phyloP scores from a whole-genome alignment of 1,140 invertebrate genomes.

The Panagrolaimus sp. region DNA sequence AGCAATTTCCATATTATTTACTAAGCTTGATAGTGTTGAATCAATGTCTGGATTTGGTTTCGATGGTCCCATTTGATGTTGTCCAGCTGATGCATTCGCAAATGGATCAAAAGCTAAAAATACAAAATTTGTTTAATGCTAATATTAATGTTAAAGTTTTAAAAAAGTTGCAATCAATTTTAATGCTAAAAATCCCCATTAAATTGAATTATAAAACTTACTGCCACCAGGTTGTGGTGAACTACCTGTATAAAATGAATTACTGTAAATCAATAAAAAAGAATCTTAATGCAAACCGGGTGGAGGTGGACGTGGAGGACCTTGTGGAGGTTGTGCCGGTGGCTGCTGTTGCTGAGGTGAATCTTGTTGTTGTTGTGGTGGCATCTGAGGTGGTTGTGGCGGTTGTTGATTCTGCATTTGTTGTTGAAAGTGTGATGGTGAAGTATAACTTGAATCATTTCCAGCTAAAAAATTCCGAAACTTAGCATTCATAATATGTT shows the following conservation, averaged over 20 bases:
- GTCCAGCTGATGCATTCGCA: background rate
- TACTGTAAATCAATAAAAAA: background rate
- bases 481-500: background rate
- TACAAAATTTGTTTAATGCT: background rate
- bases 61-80: background rate
- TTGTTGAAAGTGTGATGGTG: conserved; percentile 9
- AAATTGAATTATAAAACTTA: too few species aligned
- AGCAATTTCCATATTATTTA: conserved; percentile 11
- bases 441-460: background rate
- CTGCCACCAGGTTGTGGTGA: too few species aligned
- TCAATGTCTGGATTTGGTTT: background rate
- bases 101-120: conserved; percentile 13
- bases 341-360: background rate
- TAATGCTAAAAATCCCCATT: too few species aligned
- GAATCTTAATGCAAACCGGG: background rate
- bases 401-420: background rate
- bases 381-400: background rate
- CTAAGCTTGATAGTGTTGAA: conserved; percentile 5
- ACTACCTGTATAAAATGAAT: background rate
- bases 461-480: too few species aligned
- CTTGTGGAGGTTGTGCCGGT: background rate
- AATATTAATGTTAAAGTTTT: background rate
- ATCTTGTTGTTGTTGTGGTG: background rate
- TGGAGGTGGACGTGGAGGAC: background rate
- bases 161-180: background rate